Base-by-base conservation (phyloP, 2,113 vertebrate genomes). In the Danionella cerebrum region DNA sequence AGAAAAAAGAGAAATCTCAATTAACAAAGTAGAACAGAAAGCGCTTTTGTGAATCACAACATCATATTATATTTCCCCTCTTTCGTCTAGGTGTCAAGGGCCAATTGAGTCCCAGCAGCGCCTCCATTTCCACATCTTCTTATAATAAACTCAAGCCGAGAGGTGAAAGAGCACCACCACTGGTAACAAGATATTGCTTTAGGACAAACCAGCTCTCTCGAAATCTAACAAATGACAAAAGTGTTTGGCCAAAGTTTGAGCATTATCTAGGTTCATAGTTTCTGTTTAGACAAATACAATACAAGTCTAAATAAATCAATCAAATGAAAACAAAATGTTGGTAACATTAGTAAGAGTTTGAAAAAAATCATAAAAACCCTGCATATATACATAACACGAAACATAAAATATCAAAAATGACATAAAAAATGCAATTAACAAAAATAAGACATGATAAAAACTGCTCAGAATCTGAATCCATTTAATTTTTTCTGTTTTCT, bases 1-100 rank as follows among this genome's bases (percentile, higher is more conserved):
- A 71, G 31, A 71, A 18, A 71, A 3, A 33, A 53, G 55, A 68
- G 62, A 69, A 24, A 60, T 24, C 57, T 59, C 38, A 48, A 52
- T 35, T 59, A 54, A 59, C 59, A 65, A 24, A 16, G 38, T 2
- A 5, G 9, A 52, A 59, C 59, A 65, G 33, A 70, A 39, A 33
- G 27, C 5, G 1, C 13, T 10, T 39, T 35, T 67, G 67, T 74
- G 24, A 16, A 27, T 39, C 35, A 63, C 29, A 62, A 67, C 42
- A 41, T 16, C 16, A 48, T 66, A 66, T 39, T 33, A 22, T 55
- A 27, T 47, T 71, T 65, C 53, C 12, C 33, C 51, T 55, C 59
- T 70, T 39, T 36, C 41, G 38, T 48, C 60, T 3, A 29, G 29
- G 59, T 57, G 51, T 41, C 50, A 19, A 31, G 51, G 51, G 60